These are phyloP conservation scores for Aeoliscus strigatus DNA, from an alignment of 2,797 vertebrate genomes.

Conservation along the genomic window DNA sequence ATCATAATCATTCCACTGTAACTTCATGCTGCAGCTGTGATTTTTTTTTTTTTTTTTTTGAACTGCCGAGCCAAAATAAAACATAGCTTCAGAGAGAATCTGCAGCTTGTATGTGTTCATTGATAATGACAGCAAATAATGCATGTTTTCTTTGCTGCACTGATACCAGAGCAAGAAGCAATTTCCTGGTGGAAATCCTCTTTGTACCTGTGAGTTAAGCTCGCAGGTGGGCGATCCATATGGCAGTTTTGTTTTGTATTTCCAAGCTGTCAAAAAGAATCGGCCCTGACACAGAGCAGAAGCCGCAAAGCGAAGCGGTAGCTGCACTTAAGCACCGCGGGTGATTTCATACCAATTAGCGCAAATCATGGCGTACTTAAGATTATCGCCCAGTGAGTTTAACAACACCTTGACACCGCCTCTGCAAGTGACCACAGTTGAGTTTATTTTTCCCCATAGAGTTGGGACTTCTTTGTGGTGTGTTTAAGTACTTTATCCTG, in stretches of 20 bases:
- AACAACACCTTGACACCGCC: conserved; percentile 73
- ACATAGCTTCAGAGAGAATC: conserved; percentile 51
- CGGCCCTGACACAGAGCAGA: conserved; percentile 69
- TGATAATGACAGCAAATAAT: conserved; percentile 63
- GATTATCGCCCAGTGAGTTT: conserved; percentile 71
- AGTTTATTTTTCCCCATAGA: conserved; percentile 56
- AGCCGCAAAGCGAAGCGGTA: conserved; percentile 57
- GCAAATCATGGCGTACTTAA: conserved; percentile 77
- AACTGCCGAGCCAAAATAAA: too few species aligned
- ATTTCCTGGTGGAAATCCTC: conserved; percentile 49
- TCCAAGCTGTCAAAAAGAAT: conserved; percentile 76
- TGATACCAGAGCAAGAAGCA: conserved; percentile 45
- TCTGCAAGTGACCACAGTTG: conserved; percentile 61
- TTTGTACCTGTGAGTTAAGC: conserved; percentile 64
- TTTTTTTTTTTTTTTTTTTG: conserved; percentile 37
- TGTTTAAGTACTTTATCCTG: conserved; percentile 51
- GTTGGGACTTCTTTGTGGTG: conserved; percentile 37
- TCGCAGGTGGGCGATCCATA: conserved; percentile 61
- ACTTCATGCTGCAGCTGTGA: conserved; percentile 38
- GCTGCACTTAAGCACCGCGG: conserved; percentile 69
- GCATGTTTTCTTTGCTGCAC: conserved; percentile 35
- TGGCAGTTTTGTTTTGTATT: conserved; percentile 63
- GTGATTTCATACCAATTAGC: conserved; percentile 79
- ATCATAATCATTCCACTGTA: too few species aligned
- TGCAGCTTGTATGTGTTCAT: conserved; percentile 55